phyloP scores from a whole-genome alignment of 2,797 vertebrate genomes.

The Pipistrellus pygmaeus region DNA sequence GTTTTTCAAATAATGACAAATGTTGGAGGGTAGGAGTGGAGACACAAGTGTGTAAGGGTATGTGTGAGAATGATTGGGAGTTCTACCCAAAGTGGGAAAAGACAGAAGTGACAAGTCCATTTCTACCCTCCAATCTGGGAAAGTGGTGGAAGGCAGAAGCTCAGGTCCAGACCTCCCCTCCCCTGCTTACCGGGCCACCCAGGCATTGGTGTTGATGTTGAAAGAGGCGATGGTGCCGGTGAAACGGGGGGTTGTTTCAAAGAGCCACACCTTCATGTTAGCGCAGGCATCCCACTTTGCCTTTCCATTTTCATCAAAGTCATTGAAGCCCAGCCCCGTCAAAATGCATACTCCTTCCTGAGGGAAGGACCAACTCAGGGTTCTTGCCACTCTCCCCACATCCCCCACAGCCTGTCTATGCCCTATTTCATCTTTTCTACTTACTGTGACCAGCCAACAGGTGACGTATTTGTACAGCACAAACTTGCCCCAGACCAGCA shows the following conservation, averaged over 20 bases:
- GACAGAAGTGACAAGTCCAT: background rate
- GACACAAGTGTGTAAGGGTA: background rate
- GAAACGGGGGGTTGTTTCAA: constrained; percentile 96
- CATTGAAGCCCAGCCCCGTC: constrained; percentile 95
- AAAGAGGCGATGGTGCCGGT: constrained; percentile 97
- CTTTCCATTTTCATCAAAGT: constrained; percentile 86
- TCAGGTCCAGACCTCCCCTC: background rate
- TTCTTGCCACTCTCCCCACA: fast-evolving
- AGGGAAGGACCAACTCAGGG: constrained; percentile 57
- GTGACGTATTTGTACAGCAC: constrained; percentile 98
- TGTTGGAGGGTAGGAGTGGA: background rate
- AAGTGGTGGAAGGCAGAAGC: background rate
- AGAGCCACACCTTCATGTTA: constrained; percentile 97
- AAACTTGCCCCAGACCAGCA: constrained; percentile 96
- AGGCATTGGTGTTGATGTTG: constrained; percentile 98
- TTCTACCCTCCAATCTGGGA: background rate
- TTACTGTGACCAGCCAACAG: constrained; percentile 98
- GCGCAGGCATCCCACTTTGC: constrained; percentile 95
- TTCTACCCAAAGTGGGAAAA: background rate
- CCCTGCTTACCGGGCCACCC: constrained; percentile 94
- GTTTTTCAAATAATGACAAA: background rate
- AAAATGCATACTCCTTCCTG: constrained; percentile 98
- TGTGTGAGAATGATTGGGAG: background rate
- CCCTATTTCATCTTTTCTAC: constrained; percentile 75
- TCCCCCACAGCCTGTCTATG: background rate